Evolutionary conservation across 2,797 vertebrate species (phyloP), one percentile per base, ranked within the genome.

Genomic region (Anguilla marmorata): DNA sequence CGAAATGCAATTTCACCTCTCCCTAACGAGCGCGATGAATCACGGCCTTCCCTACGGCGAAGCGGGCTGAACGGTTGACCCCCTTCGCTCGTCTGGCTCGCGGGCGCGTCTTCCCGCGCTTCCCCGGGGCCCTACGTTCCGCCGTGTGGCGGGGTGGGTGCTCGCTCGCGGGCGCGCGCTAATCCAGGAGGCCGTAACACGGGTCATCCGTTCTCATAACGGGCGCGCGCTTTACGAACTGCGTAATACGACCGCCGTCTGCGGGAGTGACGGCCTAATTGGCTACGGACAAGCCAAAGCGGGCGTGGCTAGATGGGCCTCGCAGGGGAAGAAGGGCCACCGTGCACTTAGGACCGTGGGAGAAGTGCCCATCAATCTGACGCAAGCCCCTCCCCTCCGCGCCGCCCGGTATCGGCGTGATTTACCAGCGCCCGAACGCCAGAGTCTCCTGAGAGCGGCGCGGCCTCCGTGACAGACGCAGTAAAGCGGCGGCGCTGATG

Each of bases 381-480:
- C 14, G 4, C 33, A 45, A 45, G 74, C 12, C 3, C 37, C 33
- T 45, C 12, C 72, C 74, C 74, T 14, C 33, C 72, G 2, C 8
- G 2, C 33, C 27, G 12, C 72, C 27, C n/a, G 14, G 16, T 37
- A 74, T 27, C 24, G 1, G 24, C 27, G 63, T 66, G 63, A n/a
- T n/a, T 5, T 37, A 37, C 4, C 11, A 0, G 9, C 14, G 9
- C 11, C 72, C 33, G 30, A 37, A 33, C 0, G 12, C 72, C 0
- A 0, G n/a, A 45, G 48, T 5, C 84, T n/a, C 9, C 85, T 30
- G 86, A 24, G 0, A 12, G 87, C 85, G 58, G 0, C 19, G 48
- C 83, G 54, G 63, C 74, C 90, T 91, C 90, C 80, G 8, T 89
- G 89, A 91, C 91, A 90, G 90, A 90, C 91, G 88, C 80, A 90